A percentile compares a stretch with the other conserved stretches of the same genome.
These are phyloP conservation scores for Bucco capensis DNA, from an alignment of 2,113 vertebrate genomes.

Conservation along the genomic window DNA sequence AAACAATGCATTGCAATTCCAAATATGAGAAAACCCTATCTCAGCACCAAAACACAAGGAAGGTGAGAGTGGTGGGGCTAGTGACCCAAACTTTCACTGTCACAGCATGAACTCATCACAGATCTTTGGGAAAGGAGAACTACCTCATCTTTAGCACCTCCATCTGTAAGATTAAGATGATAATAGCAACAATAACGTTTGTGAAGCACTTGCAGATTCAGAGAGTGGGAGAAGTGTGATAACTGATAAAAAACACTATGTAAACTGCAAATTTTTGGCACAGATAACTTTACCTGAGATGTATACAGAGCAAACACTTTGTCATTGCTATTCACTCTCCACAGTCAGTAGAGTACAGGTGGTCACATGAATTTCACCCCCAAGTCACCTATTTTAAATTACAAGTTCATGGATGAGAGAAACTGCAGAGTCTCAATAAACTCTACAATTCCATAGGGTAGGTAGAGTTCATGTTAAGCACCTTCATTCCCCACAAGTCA, in stretches of 20 bases:
- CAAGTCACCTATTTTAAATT: background rate
- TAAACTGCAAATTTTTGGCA: background rate
- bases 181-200: background rate
- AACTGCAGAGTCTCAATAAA: background rate
- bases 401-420: background rate
- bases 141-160: background rate
- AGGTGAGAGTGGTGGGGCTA: background rate
- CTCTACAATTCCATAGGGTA: background rate
- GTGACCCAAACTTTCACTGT: background rate
- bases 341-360: background rate
- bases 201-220: background rate
- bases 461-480: background rate
- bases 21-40: background rate
- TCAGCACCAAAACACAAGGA: background rate
- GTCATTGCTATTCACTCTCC: background rate
- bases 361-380: background rate
- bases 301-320: background rate
- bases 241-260: background rate
- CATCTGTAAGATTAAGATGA: background rate
- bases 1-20: background rate
- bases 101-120: background rate
- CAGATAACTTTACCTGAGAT: background rate
- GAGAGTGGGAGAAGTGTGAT: background rate
- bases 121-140: background rate
- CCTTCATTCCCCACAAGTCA: background rate